Evolutionary conservation across 2,888 invertebrate species (phyloP), one percentile per base, ranked within the genome.

Genomic region (Cinara cedri): DNA sequence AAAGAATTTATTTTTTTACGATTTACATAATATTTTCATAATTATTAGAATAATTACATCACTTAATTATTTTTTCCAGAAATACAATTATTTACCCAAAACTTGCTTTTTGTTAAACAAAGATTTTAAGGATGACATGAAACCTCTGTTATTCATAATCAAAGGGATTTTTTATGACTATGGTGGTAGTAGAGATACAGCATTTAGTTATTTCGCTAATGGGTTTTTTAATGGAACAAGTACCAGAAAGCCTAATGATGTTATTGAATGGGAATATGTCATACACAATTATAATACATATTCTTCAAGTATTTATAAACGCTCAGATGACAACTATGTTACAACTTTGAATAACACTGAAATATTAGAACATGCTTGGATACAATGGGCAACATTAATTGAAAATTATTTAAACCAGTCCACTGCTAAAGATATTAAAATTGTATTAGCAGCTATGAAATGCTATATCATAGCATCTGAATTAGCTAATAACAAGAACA

Each of bases 291-390:
- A 51, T 51, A 51, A 54, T 19, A 24, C 9, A 21, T 34, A 34
- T 34, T 34, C 51, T 13, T 1, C 21, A 10, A 34, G 0, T 51
- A 16, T 26, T 16, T 19, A 34, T 10, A 42, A 62, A 72, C 13
- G 16, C 16, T 3, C 19, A 26, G 49, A 26, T 14, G n/a, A 19
- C 42, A 49, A 34, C n/a, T 14, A 24, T 21, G 46, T 19, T 14
- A 57, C 14, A 3, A 57, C 19, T 19, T 13, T 54, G 24, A 65
- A 57, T 9, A 49, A n/a, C 10, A 54, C 55, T 34, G 60, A 78
- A 70, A 62, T 78, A 62, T 70, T 78, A 24, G 51, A 42, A 49
- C 51, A 70, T 49, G 70, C 78, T 21, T 78, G 78, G 78, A n/a
- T 49, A 62, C 68, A 78, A 62, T 78, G 68, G 78, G 78, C 49